Conservation (phyloP, 2,113 vertebrate genomes). For the Myotis yumanensis region DNA sequence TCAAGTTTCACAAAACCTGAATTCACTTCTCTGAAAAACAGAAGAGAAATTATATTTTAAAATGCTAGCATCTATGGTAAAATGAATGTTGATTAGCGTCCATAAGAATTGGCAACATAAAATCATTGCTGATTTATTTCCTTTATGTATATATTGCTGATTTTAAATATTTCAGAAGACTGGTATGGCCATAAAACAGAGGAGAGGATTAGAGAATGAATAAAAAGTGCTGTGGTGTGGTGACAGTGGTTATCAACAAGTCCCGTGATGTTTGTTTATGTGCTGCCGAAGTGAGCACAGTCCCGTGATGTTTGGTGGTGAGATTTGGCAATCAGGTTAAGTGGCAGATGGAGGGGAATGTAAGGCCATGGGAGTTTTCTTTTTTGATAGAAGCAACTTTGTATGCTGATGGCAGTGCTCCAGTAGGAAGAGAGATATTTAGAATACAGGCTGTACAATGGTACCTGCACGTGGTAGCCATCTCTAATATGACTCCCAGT, state of each 20-base stretch:
- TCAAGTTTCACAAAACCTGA: not conserved
- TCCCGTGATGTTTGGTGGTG: not conserved
- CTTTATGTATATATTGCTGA: not conserved
- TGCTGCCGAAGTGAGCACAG: not conserved
- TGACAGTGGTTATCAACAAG: not conserved
- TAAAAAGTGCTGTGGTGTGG: not conserved
- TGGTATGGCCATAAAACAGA: not conserved
- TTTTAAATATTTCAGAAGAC: not conserved
- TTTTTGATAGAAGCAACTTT: conserved; percentile 3
- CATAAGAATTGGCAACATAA: not conserved
- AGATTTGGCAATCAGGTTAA: not conserved
- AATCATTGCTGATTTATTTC: not conserved
- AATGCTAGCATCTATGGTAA: not conserved
- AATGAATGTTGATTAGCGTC: not conserved
- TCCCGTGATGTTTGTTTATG: not conserved
- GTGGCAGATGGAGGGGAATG: conserved; percentile 11
- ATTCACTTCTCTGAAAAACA: not conserved
- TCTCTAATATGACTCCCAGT: not conserved
- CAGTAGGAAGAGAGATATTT: not conserved
- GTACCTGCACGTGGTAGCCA: not conserved
- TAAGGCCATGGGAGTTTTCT: not conserved
- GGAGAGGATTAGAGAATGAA: not conserved
- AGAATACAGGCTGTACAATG: not conserved
- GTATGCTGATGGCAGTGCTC: not conserved
- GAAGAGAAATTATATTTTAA: not conserved